Evolutionary conservation across 2,888 invertebrate species (phyloP).

Genomic region (Ferdinandea cuprea): DNA sequence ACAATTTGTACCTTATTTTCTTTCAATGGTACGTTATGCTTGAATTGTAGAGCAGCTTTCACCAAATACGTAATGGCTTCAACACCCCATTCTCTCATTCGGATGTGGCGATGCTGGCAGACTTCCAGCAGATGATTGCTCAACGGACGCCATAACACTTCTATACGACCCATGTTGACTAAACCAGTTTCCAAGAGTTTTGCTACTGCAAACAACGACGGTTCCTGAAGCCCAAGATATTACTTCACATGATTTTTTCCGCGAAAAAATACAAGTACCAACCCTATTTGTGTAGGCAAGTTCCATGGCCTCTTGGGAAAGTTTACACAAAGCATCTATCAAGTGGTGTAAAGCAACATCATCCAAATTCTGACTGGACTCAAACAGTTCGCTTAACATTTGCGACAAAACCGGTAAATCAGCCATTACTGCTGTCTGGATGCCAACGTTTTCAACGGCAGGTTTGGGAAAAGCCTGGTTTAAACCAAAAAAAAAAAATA

Average conservation of each 20-base stretch:
- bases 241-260: neutral
- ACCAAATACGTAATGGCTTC: conserved; percentile 97
- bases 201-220: conserved; percentile 97
- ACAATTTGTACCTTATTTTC: conserved; percentile 89
- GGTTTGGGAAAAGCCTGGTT: conserved; percentile 88
- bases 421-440: conserved; percentile 98
- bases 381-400: conserved; percentile 96
- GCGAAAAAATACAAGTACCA: conserved; percentile 77
- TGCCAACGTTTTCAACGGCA: conserved; percentile 90
- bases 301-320: conserved; percentile 98
- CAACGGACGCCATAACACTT: conserved; percentile 96
- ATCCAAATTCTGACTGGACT: conserved; percentile 96
- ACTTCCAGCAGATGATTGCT: conserved; percentile 98
- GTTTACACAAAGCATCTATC: conserved; percentile 97
- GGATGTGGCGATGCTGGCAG: conserved; percentile 96
- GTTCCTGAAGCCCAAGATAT: conserved; percentile 86
- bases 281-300: conserved; percentile 96
- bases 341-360: conserved; percentile 97
- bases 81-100: conserved; percentile 99
- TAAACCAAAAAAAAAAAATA: conserved; percentile 2
- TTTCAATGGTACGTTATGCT: conserved; percentile 91
- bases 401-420: conserved; percentile 95
- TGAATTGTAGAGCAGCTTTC: conserved; percentile 94
- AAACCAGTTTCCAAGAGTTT: conserved; percentile 98
- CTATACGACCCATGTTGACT: conserved; percentile 95